Evolutionary conservation across 2,888 invertebrate genomes (phyloP).

Genomic region (Anaspis maculata): DNA sequence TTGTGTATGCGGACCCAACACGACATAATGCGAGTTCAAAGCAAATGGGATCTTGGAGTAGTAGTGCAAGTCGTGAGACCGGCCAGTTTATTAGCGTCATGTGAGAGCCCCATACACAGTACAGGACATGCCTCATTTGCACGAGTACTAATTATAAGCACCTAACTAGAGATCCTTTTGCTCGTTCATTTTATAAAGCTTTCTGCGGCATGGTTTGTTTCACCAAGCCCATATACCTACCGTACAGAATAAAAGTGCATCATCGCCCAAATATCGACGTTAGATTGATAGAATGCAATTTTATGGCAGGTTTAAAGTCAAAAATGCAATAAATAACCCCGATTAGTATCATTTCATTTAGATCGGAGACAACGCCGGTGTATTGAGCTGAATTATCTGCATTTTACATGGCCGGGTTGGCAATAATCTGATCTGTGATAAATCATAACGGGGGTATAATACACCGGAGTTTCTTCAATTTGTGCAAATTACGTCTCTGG

Average conservation of each 20-base stretch:
- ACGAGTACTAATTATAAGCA: conserved; percentile 15
- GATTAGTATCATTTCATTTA: conserved; percentile 5
- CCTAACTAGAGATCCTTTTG: conserved; percentile 6
- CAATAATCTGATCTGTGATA: no score
- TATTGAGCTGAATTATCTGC: conserved; percentile 5
- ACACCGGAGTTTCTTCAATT: no score
- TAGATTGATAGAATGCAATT: conserved; percentile 10
- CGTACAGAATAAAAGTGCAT: conserved; percentile 4
- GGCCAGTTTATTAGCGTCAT: conserved; percentile 17
- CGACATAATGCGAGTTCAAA: no score
- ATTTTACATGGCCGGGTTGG: not conserved
- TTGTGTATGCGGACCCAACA: no score
- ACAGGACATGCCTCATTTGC: conserved; percentile 15
- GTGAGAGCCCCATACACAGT: no score
- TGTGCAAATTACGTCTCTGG: no score
- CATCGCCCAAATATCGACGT: conserved; percentile 5
- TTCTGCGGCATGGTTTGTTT: no score
- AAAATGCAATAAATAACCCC: conserved; percentile 3
- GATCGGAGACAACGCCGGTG: conserved; percentile 1
- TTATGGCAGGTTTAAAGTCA: conserved; percentile 4
- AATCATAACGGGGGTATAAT: no score
- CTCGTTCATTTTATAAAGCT: no score
- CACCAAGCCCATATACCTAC: no score
- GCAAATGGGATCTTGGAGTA: no score
- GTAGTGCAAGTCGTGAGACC: conserved; percentile 14